Conservation (phyloP, 2,113 vertebrate species). For the Oreochromis niloticus region DNA sequence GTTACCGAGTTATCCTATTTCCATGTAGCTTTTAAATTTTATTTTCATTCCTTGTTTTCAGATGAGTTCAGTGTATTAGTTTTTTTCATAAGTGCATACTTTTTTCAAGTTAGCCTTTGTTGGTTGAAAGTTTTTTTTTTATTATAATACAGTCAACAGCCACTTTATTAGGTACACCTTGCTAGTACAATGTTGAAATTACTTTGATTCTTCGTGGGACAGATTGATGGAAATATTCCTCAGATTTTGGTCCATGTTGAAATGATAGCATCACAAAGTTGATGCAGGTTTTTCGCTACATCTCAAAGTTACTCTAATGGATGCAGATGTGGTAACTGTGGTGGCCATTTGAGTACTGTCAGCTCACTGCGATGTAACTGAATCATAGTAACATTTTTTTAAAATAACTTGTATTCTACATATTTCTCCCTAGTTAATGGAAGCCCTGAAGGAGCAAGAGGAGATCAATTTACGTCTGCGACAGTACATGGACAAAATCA, state of each 20-base stretch:
- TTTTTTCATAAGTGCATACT: not conserved
- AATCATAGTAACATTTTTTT: not conserved
- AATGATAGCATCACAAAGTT: not conserved
- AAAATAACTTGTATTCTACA: not conserved
- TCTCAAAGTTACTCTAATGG: not conserved
- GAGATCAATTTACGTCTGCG: slow-evolving; percentile 92
- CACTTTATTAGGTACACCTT: not conserved
- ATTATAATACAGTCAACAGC: not conserved
- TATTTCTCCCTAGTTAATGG: slow-evolving; percentile 82
- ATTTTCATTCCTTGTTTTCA: not conserved
- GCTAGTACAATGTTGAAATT: not conserved
- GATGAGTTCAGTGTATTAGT: not conserved
- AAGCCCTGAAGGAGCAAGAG: slow-evolving; percentile 95
- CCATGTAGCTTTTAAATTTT: not conserved
- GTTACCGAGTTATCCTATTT: not conserved
- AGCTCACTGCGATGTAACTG: not conserved
- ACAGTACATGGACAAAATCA: slow-evolving; percentile 99
- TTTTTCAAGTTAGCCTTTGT: not conserved
- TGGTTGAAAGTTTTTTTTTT: not conserved
- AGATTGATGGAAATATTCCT: not conserved
- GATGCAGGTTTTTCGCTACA: not conserved
- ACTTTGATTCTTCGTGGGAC: not conserved
- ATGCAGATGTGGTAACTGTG: not conserved
- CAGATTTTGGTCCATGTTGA: not conserved
- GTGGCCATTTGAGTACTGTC: not conserved